A percentile compares a stretch with the other conserved stretches of the same genome.
These are phyloP conservation scores for Euura lappo DNA, from an alignment of 1,140 invertebrate genomes.

Conservation along the genomic window DNA sequence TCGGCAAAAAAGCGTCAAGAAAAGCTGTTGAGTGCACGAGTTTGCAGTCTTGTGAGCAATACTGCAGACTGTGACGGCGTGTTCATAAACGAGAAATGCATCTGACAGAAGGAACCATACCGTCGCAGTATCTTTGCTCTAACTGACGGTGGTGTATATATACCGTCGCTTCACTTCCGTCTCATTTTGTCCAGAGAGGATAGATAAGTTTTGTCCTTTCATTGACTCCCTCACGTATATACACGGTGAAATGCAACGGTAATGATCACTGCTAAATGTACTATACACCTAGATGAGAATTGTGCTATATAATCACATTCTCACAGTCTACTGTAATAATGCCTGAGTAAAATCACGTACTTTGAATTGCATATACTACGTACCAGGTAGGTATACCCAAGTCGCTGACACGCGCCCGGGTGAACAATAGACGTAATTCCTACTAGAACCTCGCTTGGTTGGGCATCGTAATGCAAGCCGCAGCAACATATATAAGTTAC, in stretches of 20 bases:
- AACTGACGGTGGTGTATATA: neutral
- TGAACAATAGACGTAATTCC: slow-evolving; percentile 5
- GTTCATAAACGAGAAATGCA: neutral
- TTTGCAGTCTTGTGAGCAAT: neutral
- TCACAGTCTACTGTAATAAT: neutral
- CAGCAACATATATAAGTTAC: slow-evolving; percentile 12
- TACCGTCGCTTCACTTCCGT: neutral
- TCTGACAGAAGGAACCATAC: neutral
- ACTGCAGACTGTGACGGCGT: neutral
- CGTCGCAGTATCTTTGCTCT: neutral
- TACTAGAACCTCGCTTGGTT: neutral
- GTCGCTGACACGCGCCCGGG: neutral
- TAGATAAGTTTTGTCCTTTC: no score
- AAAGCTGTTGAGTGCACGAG: neutral
- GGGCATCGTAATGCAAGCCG: neutral
- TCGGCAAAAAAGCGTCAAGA: neutral
- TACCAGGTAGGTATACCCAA: neutral
- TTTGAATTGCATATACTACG: neutral
- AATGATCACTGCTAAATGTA: no score
- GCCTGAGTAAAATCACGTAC: neutral
- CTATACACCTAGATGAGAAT: no score
- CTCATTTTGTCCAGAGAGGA: neutral
- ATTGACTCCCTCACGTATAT: no score
- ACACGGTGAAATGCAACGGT: no score
- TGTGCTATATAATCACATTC: no score